phyloP scores from a whole-genome alignment of 2,888 invertebrate genomes.

The Malachius bipustulatus region DNA sequence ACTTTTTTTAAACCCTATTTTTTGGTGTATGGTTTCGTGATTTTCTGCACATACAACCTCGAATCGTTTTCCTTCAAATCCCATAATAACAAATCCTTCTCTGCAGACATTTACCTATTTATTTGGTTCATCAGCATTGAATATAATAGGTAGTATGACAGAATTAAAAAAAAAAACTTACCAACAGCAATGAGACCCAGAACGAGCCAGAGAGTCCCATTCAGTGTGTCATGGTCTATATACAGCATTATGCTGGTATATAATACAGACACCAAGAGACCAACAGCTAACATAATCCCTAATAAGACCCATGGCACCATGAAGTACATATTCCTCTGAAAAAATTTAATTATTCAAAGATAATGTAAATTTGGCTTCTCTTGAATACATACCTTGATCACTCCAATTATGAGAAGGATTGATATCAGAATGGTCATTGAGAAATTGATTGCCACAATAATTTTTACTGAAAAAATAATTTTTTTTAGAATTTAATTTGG shows the following conservation, averaged over 20 bases:
- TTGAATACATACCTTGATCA: conserved; percentile 50
- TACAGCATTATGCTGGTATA: conserved; percentile 67
- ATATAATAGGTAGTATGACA: no score
- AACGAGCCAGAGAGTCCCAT: conserved; percentile 48
- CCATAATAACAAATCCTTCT: no score
- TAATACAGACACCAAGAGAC: conserved; percentile 63
- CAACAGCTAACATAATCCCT: conserved; percentile 67
- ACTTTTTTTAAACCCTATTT: no score
- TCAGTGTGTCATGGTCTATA: conserved; percentile 43
- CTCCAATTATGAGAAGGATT: conserved; percentile 60
- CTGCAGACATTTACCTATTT: no score
- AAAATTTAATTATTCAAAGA: conserved; percentile 14
- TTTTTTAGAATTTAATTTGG: no score
- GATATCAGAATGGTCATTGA: conserved; percentile 76
- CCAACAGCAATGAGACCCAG: conserved; percentile 50
- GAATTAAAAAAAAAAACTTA: conserved; percentile 36
- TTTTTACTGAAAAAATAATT: conserved; percentile 51
- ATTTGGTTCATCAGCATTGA: no score
- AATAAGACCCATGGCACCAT: conserved; percentile 79
- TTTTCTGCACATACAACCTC: no score
- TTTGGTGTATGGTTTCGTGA: no score
- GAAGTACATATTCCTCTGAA: conserved; percentile 67
- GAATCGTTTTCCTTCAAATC: no score
- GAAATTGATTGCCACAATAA: conserved; percentile 67
- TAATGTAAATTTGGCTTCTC: neutral